These are phyloP conservation scores for Budorcas taxicolor DNA, from an alignment of 2,113 vertebrate genomes.

Conservation along the genomic window DNA sequence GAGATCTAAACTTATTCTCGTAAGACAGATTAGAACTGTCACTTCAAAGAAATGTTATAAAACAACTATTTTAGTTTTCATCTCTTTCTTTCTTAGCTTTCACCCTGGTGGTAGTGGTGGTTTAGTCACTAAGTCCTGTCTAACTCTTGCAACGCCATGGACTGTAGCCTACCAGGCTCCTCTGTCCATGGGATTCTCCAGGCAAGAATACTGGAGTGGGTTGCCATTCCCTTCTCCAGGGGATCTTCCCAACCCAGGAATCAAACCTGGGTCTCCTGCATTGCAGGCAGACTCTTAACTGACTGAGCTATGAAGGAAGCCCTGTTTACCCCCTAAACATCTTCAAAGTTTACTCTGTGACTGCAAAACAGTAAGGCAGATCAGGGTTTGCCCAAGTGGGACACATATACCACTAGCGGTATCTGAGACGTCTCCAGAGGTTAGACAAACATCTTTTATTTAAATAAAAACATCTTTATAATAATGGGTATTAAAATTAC, in stretches of 20 bases:
- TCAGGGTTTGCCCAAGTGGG: background rate
- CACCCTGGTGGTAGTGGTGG: background rate
- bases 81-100: background rate
- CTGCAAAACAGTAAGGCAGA: background rate
- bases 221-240: background rate
- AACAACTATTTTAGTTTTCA: background rate
- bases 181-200: background rate
- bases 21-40: background rate
- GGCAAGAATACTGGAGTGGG: background rate
- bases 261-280: background rate
- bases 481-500: background rate
- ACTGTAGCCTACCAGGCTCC: background rate
- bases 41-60: background rate
- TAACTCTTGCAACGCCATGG: rapidly evolving
- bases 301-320: background rate
- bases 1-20: background rate
- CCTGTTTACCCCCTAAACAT: background rate
- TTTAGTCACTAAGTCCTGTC: background rate
- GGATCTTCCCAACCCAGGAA: background rate
- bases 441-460: background rate
- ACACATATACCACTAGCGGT: background rate
- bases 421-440: background rate
- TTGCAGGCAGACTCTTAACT: background rate
- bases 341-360: conserved; percentile 27
- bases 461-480: background rate